Conservation (phyloP, 1,140 invertebrate species). For the Bombyx mori region DNA sequence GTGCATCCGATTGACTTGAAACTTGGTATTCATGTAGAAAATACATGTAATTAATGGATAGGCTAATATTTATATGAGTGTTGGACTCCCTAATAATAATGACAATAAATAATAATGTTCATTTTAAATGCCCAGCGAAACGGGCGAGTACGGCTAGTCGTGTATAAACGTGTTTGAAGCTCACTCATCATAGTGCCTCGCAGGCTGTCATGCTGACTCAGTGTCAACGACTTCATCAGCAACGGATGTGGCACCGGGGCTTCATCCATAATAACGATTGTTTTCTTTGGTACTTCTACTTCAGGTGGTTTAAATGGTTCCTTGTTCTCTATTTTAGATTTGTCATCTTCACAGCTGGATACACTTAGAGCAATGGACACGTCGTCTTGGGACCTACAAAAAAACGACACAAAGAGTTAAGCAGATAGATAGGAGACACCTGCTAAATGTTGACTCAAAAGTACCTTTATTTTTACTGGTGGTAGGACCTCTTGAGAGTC, state of each 20-base stretch:
- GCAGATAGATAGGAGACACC: no score
- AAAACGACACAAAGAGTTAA: background rate
- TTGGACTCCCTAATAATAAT: no score
- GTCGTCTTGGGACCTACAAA: conserved; percentile 64
- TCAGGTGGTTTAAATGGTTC: conserved; percentile 30
- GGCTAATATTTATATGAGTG: no score
- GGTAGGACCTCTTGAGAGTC: no score
- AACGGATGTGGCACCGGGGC: conserved; percentile 58
- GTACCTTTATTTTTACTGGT: no score
- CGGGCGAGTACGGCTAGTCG: no score
- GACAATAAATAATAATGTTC: no score
- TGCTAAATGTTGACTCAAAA: no score
- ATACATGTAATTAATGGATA: no score
- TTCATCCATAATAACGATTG: conserved; percentile 54
- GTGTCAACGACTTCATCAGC: conserved; percentile 62
- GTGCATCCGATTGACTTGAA: no score
- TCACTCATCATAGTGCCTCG: conserved; percentile 65
- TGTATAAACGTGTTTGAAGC: background rate
- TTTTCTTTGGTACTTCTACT: conserved; percentile 48
- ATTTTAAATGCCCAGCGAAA: no score
- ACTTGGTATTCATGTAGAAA: no score
- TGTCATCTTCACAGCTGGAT: conserved; percentile 67
- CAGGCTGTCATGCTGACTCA: conserved; percentile 58
- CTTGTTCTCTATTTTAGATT: conserved; percentile 51
- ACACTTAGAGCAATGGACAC: conserved; percentile 64